Base-by-base conservation (phyloP, 2,888 invertebrate genomes). In the Eupithecia subumbrata region DNA sequence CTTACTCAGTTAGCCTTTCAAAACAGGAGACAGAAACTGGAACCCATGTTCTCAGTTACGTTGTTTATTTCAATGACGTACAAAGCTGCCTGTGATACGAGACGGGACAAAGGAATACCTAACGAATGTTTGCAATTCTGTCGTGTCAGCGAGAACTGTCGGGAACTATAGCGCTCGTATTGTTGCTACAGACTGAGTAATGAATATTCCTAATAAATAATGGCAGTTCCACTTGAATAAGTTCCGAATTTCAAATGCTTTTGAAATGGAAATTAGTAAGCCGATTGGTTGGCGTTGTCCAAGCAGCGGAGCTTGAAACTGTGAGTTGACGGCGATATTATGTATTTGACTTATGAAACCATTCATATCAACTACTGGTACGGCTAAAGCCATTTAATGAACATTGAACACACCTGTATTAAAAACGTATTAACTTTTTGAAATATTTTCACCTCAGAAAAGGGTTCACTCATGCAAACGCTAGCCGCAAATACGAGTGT, bases 71-170 rank as follows among this genome's bases (percentile, higher is more conserved):
- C 73, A 77, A 76, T 76, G 78, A 74, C 79, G 76, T 73, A 79
- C 80, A 81, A 80, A 77, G 79, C 77, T 74, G 71, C 43, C 77
- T 76, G 68, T 74, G 78, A 78, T 71, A 80, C 76, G 64, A 66
- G 66, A 81, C 79, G 76, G 82, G 79, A 88, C 88, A 88, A 88
- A 87, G 88, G 85, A 84, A 86, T 84, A 83, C 80, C 85, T 87
- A 89, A 89, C 88, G 85, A 89, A 86, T 89, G 86, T 87, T 88
- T 88, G 84, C 86, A 79, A 83, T 84, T 83, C 82, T 78, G 77
- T 77, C 82, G 79, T 84, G 85, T 82, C 84, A 82, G 81, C 82
- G 80, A 78, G 76, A 85, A 78, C 82, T 84, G 83, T 82, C 80
- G 81, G 78, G 75, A 85, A 78, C 82, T 84, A 83, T 83, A 80